Evolutionary conservation across 2,113 vertebrate species (phyloP).

Genomic region (Ailuropoda melanoleuca): DNA sequence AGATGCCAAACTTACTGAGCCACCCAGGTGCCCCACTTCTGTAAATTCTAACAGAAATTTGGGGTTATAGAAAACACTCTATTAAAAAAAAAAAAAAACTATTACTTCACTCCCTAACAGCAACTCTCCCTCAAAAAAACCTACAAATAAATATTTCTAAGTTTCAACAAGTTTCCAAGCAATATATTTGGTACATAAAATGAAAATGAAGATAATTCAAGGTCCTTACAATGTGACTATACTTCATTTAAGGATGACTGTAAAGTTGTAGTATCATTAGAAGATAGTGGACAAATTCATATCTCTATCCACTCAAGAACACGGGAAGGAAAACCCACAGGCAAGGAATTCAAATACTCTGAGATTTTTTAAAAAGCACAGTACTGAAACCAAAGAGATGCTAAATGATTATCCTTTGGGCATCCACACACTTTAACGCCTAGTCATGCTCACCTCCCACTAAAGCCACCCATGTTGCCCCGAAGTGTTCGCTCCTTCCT

Average conservation of each 20-base stretch:
- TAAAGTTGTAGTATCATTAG: not conserved
- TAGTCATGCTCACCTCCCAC: not conserved
- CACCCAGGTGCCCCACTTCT: not conserved
- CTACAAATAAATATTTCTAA: not conserved
- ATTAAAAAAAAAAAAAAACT: not conserved
- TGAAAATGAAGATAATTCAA: not conserved
- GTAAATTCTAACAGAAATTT: constrained; percentile 37
- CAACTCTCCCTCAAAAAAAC: fast-evolving
- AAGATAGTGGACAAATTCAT: not conserved
- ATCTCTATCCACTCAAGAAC: not conserved
- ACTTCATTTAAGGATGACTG: not conserved
- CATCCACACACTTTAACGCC: not conserved
- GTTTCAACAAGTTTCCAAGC: constrained; percentile 19
- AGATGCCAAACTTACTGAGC: not conserved
- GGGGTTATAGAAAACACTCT: not conserved
- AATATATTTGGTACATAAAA: not conserved
- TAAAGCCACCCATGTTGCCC: not conserved
- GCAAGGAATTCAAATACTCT: not conserved
- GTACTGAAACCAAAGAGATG: not conserved
- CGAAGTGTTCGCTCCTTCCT: not conserved
- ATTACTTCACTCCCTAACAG: not conserved
- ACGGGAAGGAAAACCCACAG: not conserved
- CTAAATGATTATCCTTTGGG: not conserved
- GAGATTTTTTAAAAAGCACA: not conserved
- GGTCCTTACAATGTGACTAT: not conserved